A percentile compares a stretch with the other conserved stretches of the same genome.
Conservation (phyloP, 2,888 invertebrate genomes). For the Caenorhabditis sp. region DNA sequence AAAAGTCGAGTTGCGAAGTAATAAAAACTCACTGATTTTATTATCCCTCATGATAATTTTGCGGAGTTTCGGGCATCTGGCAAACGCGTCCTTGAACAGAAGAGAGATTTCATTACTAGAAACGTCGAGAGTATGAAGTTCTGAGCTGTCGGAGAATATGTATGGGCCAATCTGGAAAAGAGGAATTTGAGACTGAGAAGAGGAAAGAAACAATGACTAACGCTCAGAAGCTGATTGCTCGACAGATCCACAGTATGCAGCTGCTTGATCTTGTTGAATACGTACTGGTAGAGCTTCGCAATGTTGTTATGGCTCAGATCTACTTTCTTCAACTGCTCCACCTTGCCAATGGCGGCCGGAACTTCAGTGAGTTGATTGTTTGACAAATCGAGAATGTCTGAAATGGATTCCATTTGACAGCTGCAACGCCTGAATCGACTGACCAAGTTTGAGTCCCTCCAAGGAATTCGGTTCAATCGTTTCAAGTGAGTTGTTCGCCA, state of each 20-base stretch:
- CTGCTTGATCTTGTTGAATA: constrained; percentile 71
- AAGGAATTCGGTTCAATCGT: constrained; percentile 46
- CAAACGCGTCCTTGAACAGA: constrained; percentile 71
- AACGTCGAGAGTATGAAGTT: constrained; percentile 67
- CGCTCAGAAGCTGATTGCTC: constrained; percentile 66
- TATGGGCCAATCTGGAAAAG: constrained; percentile 67
- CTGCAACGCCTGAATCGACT: no score
- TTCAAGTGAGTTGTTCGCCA: constrained; percentile 68
- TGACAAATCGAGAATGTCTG: constrained; percentile 61
- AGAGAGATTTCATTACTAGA: constrained; percentile 67
- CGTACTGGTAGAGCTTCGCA: constrained; percentile 70
- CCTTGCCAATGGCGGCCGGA: constrained; percentile 69
- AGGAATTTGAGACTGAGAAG: constrained; percentile 1
- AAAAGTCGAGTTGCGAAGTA: neutral
- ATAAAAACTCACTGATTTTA: constrained; percentile 80
- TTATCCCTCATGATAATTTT: constrained; percentile 71
- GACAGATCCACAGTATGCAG: constrained; percentile 67
- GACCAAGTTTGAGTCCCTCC: constrained; percentile 50
- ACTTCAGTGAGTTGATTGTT: constrained; percentile 69
- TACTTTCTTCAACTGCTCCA: constrained; percentile 66
- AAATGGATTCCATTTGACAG: no score
- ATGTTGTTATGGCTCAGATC: constrained; percentile 71
- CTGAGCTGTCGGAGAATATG: constrained; percentile 71
- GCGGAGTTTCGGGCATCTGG: constrained; percentile 69
- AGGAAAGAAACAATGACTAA: no score